phyloP scores from a whole-genome alignment of 1,140 invertebrate species.

The Steinernema khuongi region DNA sequence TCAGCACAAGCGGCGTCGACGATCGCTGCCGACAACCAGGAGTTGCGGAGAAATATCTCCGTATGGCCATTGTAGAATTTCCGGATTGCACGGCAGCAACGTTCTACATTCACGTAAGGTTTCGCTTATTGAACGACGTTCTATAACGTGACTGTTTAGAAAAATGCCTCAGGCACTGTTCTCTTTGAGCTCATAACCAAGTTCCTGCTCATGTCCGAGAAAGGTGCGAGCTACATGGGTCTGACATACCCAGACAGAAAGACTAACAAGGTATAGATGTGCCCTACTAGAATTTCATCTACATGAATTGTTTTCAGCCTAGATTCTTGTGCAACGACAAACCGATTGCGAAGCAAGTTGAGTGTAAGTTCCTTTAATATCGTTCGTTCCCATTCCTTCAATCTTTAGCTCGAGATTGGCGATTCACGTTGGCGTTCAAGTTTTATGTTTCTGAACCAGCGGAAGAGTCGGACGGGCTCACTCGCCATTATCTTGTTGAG shows the following conservation, averaged over 20 bases:
- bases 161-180: background rate
- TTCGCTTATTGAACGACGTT: background rate
- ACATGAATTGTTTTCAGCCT: conserved; percentile 1
- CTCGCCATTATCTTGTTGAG: background rate
- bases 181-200: background rate
- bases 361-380: background rate
- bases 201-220: background rate
- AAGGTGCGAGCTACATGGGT: background rate
- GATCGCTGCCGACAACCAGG: background rate
- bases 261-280: background rate
- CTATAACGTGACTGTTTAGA: background rate
- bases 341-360: background rate
- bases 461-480: background rate
- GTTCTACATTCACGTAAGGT: background rate
- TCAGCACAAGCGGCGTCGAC: background rate
- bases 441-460: background rate
- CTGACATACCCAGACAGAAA: background rate
- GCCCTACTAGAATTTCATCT: background rate
- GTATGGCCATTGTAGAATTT: background rate
- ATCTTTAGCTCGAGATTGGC: background rate
- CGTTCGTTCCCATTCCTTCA: background rate
- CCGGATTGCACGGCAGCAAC: background rate
- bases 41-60: background rate
- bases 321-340: background rate
- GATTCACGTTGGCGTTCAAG: background rate